A percentile compares a stretch with the other conserved stretches of the same genome.
These are phyloP conservation scores for Rhynchophorus ferrugineus DNA, from an alignment of 1,140 invertebrate genomes.

Conservation along the genomic window DNA sequence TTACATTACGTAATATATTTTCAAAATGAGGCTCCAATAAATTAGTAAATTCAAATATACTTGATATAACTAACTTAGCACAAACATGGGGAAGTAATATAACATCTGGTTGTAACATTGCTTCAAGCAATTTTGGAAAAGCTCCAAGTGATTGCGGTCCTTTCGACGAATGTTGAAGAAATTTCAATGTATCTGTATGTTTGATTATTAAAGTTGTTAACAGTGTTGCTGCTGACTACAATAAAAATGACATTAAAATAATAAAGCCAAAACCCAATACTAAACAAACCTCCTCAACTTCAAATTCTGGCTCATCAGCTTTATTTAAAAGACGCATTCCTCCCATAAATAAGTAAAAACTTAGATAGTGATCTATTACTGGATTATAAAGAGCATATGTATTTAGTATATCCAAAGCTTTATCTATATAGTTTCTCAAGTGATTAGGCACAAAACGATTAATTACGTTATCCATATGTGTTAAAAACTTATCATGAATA, in stretches of 20 bases:
- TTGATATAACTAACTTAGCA: slow-evolving; percentile 6
- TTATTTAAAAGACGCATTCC: neutral
- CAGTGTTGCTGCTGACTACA: slow-evolving; percentile 9
- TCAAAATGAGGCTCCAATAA: slow-evolving; percentile 17
- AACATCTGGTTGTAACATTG: slow-evolving; percentile 4
- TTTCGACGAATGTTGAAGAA: slow-evolving; percentile 1
- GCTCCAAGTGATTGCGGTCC: neutral
- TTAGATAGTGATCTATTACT: slow-evolving; percentile 2
- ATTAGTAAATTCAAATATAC: slow-evolving; percentile 7
- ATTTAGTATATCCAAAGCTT: slow-evolving; percentile 12
- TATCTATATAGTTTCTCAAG: slow-evolving; percentile 3
- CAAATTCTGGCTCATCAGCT: slow-evolving; percentile 7
- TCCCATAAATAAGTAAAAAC: slow-evolving; percentile 7
- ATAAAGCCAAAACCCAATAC: too few relatives aligned
- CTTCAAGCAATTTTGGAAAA: slow-evolving; percentile 2
- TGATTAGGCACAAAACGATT: neutral
- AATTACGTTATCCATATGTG: slow-evolving; percentile 1
- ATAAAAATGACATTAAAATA: too few relatives aligned
- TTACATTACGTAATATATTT: slow-evolving; percentile 8
- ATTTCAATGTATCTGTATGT: neutral
- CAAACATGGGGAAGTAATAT: neutral
- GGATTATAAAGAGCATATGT: slow-evolving; percentile 7
- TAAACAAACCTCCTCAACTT: slow-evolving; percentile 12
- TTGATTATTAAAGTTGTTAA: slow-evolving; percentile 13
- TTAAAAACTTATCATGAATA: slow-evolving; percentile 7